These are phyloP conservation scores for Benitochromis conjunctus DNA, from an alignment of 2,113 vertebrate species.

Conservation along the genomic window DNA sequence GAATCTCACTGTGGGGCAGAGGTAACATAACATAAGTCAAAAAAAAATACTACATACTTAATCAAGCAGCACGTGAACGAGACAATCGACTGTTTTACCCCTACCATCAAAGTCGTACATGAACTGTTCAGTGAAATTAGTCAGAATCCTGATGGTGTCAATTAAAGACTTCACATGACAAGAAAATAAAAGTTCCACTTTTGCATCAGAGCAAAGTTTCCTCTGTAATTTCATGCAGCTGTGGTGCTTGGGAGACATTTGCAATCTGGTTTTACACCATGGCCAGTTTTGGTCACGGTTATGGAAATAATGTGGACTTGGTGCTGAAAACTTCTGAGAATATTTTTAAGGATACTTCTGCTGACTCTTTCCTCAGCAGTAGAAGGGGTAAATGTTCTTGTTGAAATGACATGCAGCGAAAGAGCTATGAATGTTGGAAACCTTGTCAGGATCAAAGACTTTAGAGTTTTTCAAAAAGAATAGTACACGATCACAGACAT, in stretches of 20 bases:
- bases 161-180: neutral
- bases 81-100: neutral
- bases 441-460: neutral
- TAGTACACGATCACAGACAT: neutral
- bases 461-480: neutral
- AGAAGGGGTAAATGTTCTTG: neutral
- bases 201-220: neutral
- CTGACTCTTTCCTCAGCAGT: neutral
- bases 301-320: neutral
- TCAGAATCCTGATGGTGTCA: neutral
- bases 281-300: neutral
- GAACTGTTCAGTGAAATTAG: neutral
- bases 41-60: neutral
- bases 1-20: constrained; percentile 82
- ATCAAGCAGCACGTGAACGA: neutral
- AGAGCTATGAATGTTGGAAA: neutral
- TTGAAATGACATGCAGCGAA: neutral
- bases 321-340: neutral
- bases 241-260: neutral
- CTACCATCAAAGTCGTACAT: neutral
- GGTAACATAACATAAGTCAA: neutral
- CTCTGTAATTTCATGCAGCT: neutral
- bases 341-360: neutral
- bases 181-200: neutral
- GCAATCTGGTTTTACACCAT: neutral